phyloP scores from a whole-genome alignment of 2,888 invertebrate genomes.

The Tortrix viridana region DNA sequence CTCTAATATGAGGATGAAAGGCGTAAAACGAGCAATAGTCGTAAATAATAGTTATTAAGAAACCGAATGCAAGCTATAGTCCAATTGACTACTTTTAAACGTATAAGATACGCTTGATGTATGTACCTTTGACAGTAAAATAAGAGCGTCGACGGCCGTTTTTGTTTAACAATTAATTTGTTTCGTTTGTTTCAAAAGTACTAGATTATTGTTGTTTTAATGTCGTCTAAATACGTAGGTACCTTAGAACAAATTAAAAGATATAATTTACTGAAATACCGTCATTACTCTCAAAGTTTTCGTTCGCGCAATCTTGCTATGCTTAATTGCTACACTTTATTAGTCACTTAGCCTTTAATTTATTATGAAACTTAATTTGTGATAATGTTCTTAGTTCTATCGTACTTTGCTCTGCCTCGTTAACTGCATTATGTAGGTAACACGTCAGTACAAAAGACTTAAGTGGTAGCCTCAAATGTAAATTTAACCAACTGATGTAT shows the following conservation, averaged over 20 bases:
- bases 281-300: too few relatives aligned
- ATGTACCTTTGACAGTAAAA: background rate
- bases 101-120: background rate
- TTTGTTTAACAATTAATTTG: too few relatives aligned
- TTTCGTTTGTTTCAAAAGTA: too few relatives aligned
- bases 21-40: slow-evolving; percentile 7
- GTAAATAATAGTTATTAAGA: slow-evolving; percentile 14
- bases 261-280: too few relatives aligned
- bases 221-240: too few relatives aligned
- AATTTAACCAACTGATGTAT: slow-evolving; percentile 26
- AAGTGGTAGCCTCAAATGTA: slow-evolving; percentile 32
- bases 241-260: too few relatives aligned
- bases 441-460: slow-evolving; percentile 4
- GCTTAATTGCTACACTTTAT: too few relatives aligned
- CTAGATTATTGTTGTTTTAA: too few relatives aligned
- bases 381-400: background rate
- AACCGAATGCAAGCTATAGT: background rate
- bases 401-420: background rate
- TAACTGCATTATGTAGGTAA: slow-evolving; percentile 3
- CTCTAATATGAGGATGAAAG: slow-evolving; percentile 9
- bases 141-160: background rate
- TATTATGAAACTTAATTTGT: background rate
- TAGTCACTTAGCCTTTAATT: too few relatives aligned
- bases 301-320: too few relatives aligned
- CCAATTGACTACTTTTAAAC: background rate